phyloP scores from a whole-genome alignment of 2,888 invertebrate species.

The Rhingia campestris region DNA sequence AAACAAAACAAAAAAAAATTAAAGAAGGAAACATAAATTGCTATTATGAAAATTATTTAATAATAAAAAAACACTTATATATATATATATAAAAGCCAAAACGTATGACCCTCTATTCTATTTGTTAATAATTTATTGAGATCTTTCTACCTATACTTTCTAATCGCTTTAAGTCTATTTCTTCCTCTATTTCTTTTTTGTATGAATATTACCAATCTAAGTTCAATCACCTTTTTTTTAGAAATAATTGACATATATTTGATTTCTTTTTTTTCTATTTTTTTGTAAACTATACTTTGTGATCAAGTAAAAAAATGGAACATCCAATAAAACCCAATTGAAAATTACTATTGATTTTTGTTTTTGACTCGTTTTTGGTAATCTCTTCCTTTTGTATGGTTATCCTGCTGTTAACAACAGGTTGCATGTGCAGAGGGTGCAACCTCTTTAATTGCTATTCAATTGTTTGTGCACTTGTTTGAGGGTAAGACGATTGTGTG shows the following conservation, averaged over 20 bases:
- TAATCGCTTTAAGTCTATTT: not conserved
- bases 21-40: conserved; percentile 24
- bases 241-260: conserved; percentile 11
- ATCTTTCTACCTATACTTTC: conserved; percentile 13
- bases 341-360: conserved; percentile 4
- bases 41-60: conserved; percentile 21
- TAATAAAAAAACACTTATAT: not conserved
- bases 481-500: conserved; percentile 1
- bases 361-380: not conserved
- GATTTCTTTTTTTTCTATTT: conserved; percentile 19
- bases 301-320: conserved; percentile 38
- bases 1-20: not conserved
- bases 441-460: not conserved
- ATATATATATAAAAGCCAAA: conserved; percentile 12
- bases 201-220: not conserved
- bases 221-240: not conserved
- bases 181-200: not conserved
- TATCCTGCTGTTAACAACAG: conserved; percentile 23
- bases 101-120: not conserved
- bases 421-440: conserved; percentile 12
- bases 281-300: conserved; percentile 48
- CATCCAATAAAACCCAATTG: conserved; percentile 35
- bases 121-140: conserved; percentile 49
- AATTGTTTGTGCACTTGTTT: not conserved
- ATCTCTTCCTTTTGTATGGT: not conserved